Conservation (phyloP, 2,888 invertebrate genomes). For the Polymixis lichenea region DNA sequence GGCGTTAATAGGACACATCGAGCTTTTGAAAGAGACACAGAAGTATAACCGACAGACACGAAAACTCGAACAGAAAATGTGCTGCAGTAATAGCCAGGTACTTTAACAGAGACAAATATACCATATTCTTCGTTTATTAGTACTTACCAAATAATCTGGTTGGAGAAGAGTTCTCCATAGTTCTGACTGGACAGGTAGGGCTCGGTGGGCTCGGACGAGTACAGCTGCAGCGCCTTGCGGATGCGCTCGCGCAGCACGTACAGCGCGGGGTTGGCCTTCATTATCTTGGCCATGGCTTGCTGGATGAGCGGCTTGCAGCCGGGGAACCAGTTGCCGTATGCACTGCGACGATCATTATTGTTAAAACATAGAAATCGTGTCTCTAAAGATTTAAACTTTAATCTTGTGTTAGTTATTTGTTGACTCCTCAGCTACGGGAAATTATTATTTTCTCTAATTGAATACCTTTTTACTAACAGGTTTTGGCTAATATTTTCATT, state of each 20-base stretch:
- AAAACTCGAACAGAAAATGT: background rate
- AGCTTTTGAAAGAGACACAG: background rate
- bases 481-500: background rate
- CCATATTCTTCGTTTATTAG: background rate
- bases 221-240: slow-evolving; percentile 99
- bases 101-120: background rate
- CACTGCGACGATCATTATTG: slow-evolving; percentile 88
- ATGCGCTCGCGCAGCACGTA: slow-evolving; percentile 99
- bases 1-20: background rate
- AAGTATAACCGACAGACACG: background rate
- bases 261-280: slow-evolving; percentile 99
- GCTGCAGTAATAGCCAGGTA: too few relatives aligned
- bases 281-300: slow-evolving; percentile 99
- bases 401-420: background rate
- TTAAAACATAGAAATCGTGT: background rate
- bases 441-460: background rate
- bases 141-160: slow-evolving; percentile 99
- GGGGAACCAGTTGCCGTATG: slow-evolving; percentile 99
- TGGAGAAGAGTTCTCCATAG: slow-evolving; percentile 99
- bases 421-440: background rate
- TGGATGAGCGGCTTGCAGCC: slow-evolving; percentile 99
- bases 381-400: too few relatives aligned
- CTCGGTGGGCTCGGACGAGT: slow-evolving; percentile 99
- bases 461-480: background rate
- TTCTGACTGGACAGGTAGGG: slow-evolving; percentile 99